Percentiles rank a stretch among this genome's conserved stretches.
phyloP scores from a whole-genome alignment of 2,797 vertebrate genomes.

The Falco peregrinus region DNA sequence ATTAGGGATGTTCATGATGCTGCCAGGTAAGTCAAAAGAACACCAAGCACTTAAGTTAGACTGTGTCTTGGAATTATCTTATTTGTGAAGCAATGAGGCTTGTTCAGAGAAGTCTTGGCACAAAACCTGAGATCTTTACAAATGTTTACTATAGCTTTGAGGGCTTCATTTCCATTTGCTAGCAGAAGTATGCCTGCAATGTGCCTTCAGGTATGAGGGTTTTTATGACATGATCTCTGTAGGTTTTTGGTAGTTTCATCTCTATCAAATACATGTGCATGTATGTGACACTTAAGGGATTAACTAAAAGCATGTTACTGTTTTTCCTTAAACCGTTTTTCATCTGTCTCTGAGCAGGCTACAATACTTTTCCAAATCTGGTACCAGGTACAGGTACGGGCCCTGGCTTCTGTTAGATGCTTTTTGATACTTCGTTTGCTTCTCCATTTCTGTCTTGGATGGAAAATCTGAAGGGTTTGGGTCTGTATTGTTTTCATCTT shows the following conservation, averaged over 20 bases:
- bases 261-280: neutral
- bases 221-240: conserved; percentile 34
- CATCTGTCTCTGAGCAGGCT: neutral
- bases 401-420: neutral
- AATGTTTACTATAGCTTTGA: conserved; percentile 46
- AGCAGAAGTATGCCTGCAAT: conserved; percentile 37
- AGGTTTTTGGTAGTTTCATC: neutral
- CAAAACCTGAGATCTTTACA: conserved; percentile 27
- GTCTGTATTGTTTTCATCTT: neutral
- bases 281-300: neutral
- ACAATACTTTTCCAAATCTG: neutral
- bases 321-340: neutral
- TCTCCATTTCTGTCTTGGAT: neutral
- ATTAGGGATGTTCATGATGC: conserved; percentile 89
- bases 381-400: neutral
- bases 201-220: conserved; percentile 36
- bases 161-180: conserved; percentile 49
- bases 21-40: conserved; percentile 82
- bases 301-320: neutral
- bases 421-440: neutral
- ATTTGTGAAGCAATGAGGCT: conserved; percentile 2
- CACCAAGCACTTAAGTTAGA: neutral
- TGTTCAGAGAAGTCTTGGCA: conserved; percentile 26
- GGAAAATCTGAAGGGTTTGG: neutral
- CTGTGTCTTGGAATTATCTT: neutral